Base-by-base conservation (phyloP, 2,888 invertebrate genomes). In the Dynastes tityus region DNA sequence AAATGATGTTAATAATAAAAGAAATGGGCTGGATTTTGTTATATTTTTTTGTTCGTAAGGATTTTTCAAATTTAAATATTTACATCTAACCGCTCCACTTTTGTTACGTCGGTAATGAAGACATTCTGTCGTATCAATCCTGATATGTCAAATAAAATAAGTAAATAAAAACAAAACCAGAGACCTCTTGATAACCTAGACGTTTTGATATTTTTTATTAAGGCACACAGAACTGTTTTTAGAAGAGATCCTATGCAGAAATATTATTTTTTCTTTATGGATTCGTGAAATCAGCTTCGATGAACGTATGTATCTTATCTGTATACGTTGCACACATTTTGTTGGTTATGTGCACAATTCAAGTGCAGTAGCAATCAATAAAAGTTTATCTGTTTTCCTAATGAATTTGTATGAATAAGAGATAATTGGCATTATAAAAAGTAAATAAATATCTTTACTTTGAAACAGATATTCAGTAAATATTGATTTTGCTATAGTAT, bases 21-120 rank as follows among this genome's bases (percentile, higher is more conserved):
- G 45, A 58, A 70, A 80, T 80, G 80, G 84, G 84, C 84, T 85
- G 84, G 85, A 82, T 67, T 45, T 40, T 45, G 9, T 67, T n/a
- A 45, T 67, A 11, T 67, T 64, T 13, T 32, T 64, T 32, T 3
- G n/a, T 8, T 11, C 63, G n/a, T 55, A 2, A n/a, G 3, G 22
- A 16, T 55, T 1, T 4, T 16, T 55, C 45, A 45, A 6, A 53
- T 53, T 53, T 16, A 53, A 53, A 16, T 5, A 16, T 53, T 53
- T 53, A 53, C 8, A 16, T 53, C 16, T 13, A n/a, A 4, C 0
- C n/a, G 5, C 1, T 53, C n/a, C 16, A 2, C 53, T 5, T n/a
- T 51, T 51, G 51, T 11, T 53, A 53, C 0, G 13, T 53, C 53
- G 53, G 5, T 53, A 53, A 53, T 53, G 3, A 53, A n/a, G n/a